phyloP scores from a whole-genome alignment of 2,888 invertebrate species.

The Troides helena region DNA sequence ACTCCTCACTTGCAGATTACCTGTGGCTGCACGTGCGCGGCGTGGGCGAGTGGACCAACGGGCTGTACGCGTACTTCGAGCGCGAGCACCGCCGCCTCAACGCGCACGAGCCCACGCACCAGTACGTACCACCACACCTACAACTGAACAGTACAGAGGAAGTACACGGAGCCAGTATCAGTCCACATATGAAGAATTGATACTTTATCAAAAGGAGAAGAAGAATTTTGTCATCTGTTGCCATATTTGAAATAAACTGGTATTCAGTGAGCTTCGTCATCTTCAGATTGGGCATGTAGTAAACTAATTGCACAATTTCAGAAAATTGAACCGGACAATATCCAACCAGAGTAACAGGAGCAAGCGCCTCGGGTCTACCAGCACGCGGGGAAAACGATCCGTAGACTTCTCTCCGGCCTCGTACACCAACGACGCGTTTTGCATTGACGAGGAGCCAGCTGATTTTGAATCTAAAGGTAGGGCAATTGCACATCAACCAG shows the following conservation, averaged over 20 bases:
- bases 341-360: slow-evolving; percentile 57
- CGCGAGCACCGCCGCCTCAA: slow-evolving; percentile 88
- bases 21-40: slow-evolving; percentile 96
- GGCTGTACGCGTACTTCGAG: slow-evolving; percentile 92
- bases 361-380: slow-evolving; percentile 42
- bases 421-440: slow-evolving; percentile 57
- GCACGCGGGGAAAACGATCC: slow-evolving; percentile 57
- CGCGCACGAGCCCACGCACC: slow-evolving; percentile 79
- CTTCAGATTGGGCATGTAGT: no score
- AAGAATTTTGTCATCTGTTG: no score
- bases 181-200: no score
- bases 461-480: slow-evolving; percentile 41
- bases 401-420: slow-evolving; percentile 62
- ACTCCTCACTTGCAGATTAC: slow-evolving; percentile 81
- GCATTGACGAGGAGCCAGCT: slow-evolving; percentile 47
- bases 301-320: slow-evolving; percentile 32
- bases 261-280: no score
- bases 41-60: slow-evolving; percentile 96
- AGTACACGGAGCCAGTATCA: no score
- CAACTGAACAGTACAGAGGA: no score
- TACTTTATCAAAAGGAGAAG: no score
- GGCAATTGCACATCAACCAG: no score
- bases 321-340: slow-evolving; percentile 51
- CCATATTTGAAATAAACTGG: no score
- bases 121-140: slow-evolving; percentile 37